Percentiles rank a stretch among this genome's conserved stretches.
phyloP scores from a whole-genome alignment of 2,113 vertebrate species.

The Capreolus pygargus region DNA sequence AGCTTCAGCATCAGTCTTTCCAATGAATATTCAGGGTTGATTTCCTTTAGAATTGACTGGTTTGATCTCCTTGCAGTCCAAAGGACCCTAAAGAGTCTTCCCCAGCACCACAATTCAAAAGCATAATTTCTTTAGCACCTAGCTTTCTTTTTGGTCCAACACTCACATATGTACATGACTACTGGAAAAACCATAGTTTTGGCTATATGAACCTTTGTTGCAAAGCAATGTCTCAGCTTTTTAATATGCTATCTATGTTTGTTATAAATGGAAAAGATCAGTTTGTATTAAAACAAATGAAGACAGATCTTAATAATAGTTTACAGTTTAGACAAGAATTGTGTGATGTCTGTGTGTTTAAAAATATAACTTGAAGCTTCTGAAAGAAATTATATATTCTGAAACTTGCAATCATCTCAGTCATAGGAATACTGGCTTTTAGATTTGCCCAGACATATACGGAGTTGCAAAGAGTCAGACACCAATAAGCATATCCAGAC shows the following conservation, averaged over 20 bases:
- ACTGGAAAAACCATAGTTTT: neutral
- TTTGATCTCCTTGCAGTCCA: neutral
- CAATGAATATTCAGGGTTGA: neutral
- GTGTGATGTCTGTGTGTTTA: neutral
- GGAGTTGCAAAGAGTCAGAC: accelerated
- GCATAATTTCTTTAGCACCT: neutral
- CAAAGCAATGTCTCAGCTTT: neutral
- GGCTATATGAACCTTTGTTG: neutral
- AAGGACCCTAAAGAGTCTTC: neutral
- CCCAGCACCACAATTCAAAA: neutral
- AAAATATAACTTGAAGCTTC: constrained; percentile 24
- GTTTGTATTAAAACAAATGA: constrained; percentile 33
- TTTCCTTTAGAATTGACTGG: neutral
- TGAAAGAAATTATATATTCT: constrained; percentile 35
- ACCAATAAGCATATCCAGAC: neutral
- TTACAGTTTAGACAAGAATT: neutral
- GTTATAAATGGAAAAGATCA: neutral
- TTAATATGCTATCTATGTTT: neutral
- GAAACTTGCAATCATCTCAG: constrained; percentile 57
- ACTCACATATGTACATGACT: neutral
- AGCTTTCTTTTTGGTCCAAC: neutral
- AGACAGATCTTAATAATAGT: constrained; percentile 12
- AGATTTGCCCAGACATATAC: neutral
- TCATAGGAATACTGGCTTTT: constrained; percentile 46
- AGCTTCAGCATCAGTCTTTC: neutral